Percentiles rank a stretch among this genome's conserved stretches.
Conservation (phyloP, 2,113 vertebrate genomes). For the Mus spicilegus region DNA sequence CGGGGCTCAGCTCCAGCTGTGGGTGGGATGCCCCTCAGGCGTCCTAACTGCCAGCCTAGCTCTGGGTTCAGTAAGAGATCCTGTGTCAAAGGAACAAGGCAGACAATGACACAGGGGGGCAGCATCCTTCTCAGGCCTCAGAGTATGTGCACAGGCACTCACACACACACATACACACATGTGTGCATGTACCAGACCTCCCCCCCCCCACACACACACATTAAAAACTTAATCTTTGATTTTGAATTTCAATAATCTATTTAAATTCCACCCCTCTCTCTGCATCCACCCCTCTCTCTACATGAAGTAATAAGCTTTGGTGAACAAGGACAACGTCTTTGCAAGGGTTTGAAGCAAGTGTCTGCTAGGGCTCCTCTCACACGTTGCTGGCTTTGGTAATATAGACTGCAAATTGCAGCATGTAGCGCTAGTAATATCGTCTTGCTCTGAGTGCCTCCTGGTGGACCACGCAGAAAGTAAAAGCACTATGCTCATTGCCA, state of each 20-base stretch:
- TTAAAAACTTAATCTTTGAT: neutral
- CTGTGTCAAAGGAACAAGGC: neutral
- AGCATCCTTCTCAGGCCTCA: neutral
- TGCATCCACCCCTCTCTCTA: neutral
- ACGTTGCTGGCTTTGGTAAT: neutral
- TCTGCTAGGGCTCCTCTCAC: neutral
- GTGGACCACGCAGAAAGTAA: neutral
- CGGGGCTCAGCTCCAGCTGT: neutral
- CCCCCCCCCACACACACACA: neutral
- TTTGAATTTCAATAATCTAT: neutral
- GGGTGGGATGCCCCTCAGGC: neutral
- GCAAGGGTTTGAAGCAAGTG: neutral
- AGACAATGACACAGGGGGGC: neutral
- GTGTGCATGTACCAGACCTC: neutral
- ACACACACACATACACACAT: neutral
- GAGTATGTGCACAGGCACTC: neutral
- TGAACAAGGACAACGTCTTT: too few relatives aligned
- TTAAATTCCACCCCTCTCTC: neutral
- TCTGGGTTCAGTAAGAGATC: neutral
- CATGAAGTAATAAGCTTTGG: neutral
- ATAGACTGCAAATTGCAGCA: too few relatives aligned
- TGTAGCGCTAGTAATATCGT: neutral
- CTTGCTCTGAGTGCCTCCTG: neutral
- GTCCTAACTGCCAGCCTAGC: neutral
- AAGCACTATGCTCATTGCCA: neutral